phyloP scores from a whole-genome alignment of 2,888 invertebrate genomes.

The Pristionchus mayeri region DNA sequence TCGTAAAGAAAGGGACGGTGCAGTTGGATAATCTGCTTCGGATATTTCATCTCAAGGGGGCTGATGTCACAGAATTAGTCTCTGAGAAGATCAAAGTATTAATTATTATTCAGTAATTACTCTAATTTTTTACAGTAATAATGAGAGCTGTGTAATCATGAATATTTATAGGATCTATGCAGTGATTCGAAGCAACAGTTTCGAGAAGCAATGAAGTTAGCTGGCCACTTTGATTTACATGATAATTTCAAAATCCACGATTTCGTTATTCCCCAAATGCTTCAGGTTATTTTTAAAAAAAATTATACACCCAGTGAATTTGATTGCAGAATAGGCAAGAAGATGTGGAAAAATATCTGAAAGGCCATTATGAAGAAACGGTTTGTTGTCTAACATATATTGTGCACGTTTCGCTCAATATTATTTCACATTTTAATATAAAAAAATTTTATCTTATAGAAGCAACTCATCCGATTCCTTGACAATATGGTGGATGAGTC shows the following conservation, averaged over 20 bases:
- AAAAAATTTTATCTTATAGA: not conserved
- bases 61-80: not conserved
- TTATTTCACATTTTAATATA: not conserved
- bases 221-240: slow-evolving; percentile 2
- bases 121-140: not conserved
- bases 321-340: not conserved
- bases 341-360: not conserved
- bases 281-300: not conserved
- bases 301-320: too few species aligned
- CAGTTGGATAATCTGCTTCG: not conserved
- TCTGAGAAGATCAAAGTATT: not conserved
- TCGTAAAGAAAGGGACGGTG: slow-evolving; percentile 4
- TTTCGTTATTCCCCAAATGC: slow-evolving; percentile 30
- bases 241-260: not conserved
- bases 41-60: not conserved
- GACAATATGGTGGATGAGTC: not conserved
- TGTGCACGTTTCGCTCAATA: not conserved
- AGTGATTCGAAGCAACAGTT: not conserved
- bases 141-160: not conserved
- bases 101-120: not conserved
- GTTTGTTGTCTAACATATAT: not conserved
- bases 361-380: not conserved
- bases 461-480: slow-evolving; percentile 18
- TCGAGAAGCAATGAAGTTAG: slow-evolving; percentile 30
- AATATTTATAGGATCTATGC: slow-evolving; percentile 20